Percentiles rank a stretch among this genome's conserved stretches.
phyloP scores from a whole-genome alignment of 2,797 vertebrate genomes.

The Hyperoplus immaculatus region DNA sequence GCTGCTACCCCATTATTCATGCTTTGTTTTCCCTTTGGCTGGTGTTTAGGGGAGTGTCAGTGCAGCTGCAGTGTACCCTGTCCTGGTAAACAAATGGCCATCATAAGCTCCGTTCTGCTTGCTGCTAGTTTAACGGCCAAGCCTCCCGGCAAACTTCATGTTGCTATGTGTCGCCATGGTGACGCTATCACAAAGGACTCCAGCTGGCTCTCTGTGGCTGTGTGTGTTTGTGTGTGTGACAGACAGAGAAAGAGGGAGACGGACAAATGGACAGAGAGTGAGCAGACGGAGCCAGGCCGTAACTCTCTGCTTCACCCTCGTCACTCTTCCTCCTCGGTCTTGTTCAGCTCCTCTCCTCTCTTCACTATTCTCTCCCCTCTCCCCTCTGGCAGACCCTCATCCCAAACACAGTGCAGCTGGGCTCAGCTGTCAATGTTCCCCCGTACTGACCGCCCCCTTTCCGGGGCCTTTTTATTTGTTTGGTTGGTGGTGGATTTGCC shows the following conservation, averaged over 20 bases:
- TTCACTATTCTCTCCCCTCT: conserved; percentile 59
- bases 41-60: conserved; percentile 44
- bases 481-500: conserved; percentile 71
- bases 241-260: conserved; percentile 38
- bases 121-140: conserved; percentile 65
- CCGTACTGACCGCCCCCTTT: conserved; percentile 67
- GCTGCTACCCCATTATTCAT: conserved; percentile 22
- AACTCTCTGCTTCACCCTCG: conserved; percentile 58
- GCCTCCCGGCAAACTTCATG: conserved; percentile 73
- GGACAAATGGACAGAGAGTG: conserved; percentile 68
- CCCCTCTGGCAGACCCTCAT: conserved; percentile 73
- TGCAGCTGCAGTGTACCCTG: conserved; percentile 66
- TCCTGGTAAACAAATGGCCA: conserved; percentile 75
- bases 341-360: conserved; percentile 53
- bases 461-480: conserved; percentile 76
- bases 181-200: conserved; percentile 83
- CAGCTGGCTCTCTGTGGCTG: conserved; percentile 75
- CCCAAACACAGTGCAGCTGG: conserved; percentile 83
- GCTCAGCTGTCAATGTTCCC: conserved; percentile 81
- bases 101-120: conserved; percentile 59
- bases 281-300: conserved; percentile 67
- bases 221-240: conserved; percentile 31
- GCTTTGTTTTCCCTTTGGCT: conserved; percentile 41
- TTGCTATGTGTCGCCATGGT: conserved; percentile 80
- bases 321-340: conserved; percentile 41